Evolutionary conservation across 2,797 vertebrate genomes (phyloP).

Genomic region (Hydrophis major): DNA sequence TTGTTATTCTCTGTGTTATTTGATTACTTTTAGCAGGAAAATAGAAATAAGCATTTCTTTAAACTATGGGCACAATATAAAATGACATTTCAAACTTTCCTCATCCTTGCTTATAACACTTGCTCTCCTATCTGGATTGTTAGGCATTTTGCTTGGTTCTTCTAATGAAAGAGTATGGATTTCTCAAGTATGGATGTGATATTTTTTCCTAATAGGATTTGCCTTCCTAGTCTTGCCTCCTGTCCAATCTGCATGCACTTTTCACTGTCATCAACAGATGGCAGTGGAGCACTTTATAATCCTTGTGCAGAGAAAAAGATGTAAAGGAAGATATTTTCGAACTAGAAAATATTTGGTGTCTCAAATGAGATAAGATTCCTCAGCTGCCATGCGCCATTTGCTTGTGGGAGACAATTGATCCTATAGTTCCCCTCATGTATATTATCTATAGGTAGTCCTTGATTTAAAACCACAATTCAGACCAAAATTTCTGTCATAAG

Average conservation of each 20-base stretch:
- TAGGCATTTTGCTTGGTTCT: background rate
- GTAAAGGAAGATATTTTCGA: background rate
- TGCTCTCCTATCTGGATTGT: background rate
- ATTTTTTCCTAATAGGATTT: background rate
- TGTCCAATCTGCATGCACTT: background rate
- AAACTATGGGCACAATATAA: background rate
- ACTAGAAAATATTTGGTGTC: background rate
- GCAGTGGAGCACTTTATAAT: background rate
- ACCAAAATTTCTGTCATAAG: background rate
- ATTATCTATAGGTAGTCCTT: background rate
- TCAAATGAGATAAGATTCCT: background rate
- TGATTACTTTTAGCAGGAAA: background rate
- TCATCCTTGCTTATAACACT: background rate
- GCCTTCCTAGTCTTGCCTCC: background rate
- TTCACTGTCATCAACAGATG: conserved; percentile 16
- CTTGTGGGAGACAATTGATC: background rate
- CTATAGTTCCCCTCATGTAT: background rate
- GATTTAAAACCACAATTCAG: background rate
- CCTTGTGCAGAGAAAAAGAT: background rate
- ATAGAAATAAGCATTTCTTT: background rate
- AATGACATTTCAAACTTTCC: background rate
- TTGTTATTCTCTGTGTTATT: background rate
- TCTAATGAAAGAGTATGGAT: background rate
- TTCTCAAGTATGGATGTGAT: background rate
- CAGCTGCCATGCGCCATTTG: background rate